These are phyloP conservation scores for Scotopteryx bipunctaria DNA, from an alignment of 2,888 invertebrate genomes.

Conservation along the genomic window DNA sequence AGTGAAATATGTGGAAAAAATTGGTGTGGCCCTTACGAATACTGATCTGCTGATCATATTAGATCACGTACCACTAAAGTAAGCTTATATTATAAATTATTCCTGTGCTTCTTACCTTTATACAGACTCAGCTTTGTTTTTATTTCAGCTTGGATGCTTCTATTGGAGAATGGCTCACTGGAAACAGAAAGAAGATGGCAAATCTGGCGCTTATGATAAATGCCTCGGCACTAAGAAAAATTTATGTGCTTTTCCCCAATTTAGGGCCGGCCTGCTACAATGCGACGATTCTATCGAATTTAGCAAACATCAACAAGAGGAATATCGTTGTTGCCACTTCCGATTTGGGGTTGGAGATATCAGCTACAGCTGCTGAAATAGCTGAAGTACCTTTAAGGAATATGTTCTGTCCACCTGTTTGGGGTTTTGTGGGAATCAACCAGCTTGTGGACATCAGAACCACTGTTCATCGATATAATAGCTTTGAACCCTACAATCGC, in stretches of 20 bases:
- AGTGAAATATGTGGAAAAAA: constrained; percentile 65
- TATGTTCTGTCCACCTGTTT: constrained; percentile 85
- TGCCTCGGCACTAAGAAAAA: constrained; percentile 65
- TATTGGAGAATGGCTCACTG: constrained; percentile 67
- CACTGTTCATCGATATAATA: constrained; percentile 78
- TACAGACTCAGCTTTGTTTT: neutral
- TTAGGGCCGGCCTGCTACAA: constrained; percentile 83
- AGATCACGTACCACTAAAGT: constrained; percentile 72
- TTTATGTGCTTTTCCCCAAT: constrained; percentile 81
- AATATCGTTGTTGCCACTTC: constrained; percentile 84
- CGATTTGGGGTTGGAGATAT: constrained; percentile 78
- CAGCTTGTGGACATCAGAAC: constrained; percentile 80
- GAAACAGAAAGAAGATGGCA: constrained; percentile 63
- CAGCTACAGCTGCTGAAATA: constrained; percentile 66
- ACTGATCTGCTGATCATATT: constrained; percentile 80
- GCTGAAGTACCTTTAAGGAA: constrained; percentile 71
- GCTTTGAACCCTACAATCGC: constrained; percentile 77
- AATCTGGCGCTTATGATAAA: constrained; percentile 77
- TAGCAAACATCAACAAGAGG: constrained; percentile 60
- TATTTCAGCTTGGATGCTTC: constrained; percentile 48
- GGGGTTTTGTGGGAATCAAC: constrained; percentile 85
- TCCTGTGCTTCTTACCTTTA: no score
- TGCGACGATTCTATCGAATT: constrained; percentile 74
- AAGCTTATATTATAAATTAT: no score
- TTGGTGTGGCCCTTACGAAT: constrained; percentile 71